Evolutionary conservation across 2,113 vertebrate genomes (phyloP).

Genomic region (Periophthalmus modestus): DNA sequence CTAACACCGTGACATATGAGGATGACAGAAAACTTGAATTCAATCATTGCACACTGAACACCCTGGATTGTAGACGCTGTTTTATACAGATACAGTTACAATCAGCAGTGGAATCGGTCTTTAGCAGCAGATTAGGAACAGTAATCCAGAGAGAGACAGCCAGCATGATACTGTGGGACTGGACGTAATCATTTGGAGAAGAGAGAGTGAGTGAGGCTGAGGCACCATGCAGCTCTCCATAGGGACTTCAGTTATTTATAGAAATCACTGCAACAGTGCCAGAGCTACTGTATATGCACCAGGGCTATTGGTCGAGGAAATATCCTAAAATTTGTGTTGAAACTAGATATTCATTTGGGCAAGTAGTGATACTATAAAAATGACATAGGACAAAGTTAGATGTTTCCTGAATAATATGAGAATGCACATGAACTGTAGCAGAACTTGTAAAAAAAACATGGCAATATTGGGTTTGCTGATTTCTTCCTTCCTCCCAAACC

Average conservation of each 20-base stretch:
- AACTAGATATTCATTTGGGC: too few relatives aligned
- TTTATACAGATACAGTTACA: constrained; percentile 30
- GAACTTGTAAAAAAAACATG: too few relatives aligned
- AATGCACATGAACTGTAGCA: too few relatives aligned
- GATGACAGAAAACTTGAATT: neutral
- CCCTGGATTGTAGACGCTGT: constrained; percentile 1
- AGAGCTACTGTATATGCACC: neutral
- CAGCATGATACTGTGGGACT: constrained; percentile 61
- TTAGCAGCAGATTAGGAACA: constrained; percentile 52
- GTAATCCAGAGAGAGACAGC: constrained; percentile 55
- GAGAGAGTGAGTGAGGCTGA: constrained; percentile 39
- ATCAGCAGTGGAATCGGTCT: constrained; percentile 33
- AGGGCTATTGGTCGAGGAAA: neutral
- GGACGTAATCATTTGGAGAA: constrained; percentile 60
- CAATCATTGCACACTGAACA: neutral
- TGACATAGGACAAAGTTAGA: too few relatives aligned
- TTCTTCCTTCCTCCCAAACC: neutral
- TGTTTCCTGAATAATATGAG: too few relatives aligned
- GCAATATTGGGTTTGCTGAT: too few relatives aligned
- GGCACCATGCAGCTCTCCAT: constrained; percentile 16
- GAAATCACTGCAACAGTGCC: neutral
- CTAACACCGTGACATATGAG: neutral
- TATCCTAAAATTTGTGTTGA: too few relatives aligned
- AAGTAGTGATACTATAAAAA: too few relatives aligned
- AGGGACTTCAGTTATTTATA: constrained; percentile 10